These are phyloP conservation scores for Aphaenogaster ashmeadi DNA, from an alignment of 1,140 invertebrate species.

Conservation along the genomic window DNA sequence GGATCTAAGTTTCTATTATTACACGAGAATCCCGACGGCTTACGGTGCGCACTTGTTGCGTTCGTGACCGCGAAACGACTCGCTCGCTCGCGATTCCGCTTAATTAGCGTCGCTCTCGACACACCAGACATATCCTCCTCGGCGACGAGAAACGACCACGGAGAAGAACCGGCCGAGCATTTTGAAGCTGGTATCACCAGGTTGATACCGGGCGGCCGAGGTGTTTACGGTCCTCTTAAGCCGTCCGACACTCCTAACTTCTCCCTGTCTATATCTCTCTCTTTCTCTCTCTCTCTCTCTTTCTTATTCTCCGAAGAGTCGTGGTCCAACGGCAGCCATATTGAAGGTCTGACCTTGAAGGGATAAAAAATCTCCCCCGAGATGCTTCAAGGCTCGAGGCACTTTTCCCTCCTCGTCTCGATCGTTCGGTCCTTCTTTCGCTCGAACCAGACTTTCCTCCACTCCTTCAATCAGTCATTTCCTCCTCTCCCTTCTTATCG, in stretches of 20 bases:
- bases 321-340: conserved; percentile 84
- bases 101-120: conserved; percentile 54
- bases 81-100: conserved; percentile 42
- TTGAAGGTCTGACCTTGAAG: conserved; percentile 85
- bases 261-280: conserved; percentile 49
- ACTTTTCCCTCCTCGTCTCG: conserved; percentile 66
- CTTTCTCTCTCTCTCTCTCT: conserved; percentile 41
- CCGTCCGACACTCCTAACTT: conserved; percentile 71
- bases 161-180: conserved; percentile 64
- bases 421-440: conserved; percentile 47
- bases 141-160: conserved; percentile 13
- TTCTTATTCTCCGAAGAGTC: conserved; percentile 75
- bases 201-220: conserved; percentile 73
- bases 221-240: conserved; percentile 82
- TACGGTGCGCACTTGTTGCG: conserved; percentile 30
- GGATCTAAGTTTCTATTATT: conserved; percentile 53
- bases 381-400: conserved; percentile 78
- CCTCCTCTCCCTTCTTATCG: conserved; percentile 70
- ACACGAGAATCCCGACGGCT: conserved; percentile 29
- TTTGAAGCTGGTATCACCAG: conserved; percentile 73
- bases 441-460: conserved; percentile 69
- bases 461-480: conserved; percentile 76
- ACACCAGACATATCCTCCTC: conserved; percentile 32
- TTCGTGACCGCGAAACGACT: conserved; percentile 35
- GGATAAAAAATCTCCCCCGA: conserved; percentile 84